These are phyloP conservation scores for Busseola fusca DNA, from an alignment of 2,888 invertebrate species.

Conservation along the genomic window DNA sequence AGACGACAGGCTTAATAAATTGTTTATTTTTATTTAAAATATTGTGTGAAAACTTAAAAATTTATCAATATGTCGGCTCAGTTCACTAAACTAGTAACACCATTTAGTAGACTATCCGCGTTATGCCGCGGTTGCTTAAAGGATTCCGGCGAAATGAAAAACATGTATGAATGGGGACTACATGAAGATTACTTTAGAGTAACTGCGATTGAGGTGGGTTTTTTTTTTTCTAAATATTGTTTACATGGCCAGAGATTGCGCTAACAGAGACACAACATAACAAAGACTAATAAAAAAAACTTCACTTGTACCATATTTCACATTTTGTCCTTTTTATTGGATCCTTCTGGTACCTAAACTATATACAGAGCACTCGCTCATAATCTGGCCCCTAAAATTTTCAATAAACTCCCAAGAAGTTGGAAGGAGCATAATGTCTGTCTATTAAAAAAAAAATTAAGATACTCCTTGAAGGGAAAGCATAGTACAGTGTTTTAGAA, in stretches of 20 bases:
- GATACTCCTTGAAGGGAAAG: too few relatives aligned
- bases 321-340: not conserved
- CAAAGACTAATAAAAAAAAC: fast-evolving
- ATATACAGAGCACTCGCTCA: not conserved
- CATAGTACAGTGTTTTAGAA: too few relatives aligned
- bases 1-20: not conserved
- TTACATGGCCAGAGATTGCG: not conserved
- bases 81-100: constrained; percentile 63
- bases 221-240: not conserved
- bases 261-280: not conserved
- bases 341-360: too few relatives aligned
- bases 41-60: constrained; percentile 5
- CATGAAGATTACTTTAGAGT: constrained; percentile 74
- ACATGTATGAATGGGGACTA: constrained; percentile 79
- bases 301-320: not conserved
- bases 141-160: constrained; percentile 80
- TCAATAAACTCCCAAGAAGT: too few relatives aligned
- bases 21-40: constrained; percentile 32
- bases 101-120: constrained; percentile 63
- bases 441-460: too few relatives aligned
- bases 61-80: constrained; percentile 68
- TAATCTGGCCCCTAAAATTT: too few relatives aligned
- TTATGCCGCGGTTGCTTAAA: constrained; percentile 81
- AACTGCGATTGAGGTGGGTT: constrained; percentile 74
- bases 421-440: too few relatives aligned